Conservation (phyloP, 2,888 invertebrate genomes). For the Caprella mutica region DNA sequence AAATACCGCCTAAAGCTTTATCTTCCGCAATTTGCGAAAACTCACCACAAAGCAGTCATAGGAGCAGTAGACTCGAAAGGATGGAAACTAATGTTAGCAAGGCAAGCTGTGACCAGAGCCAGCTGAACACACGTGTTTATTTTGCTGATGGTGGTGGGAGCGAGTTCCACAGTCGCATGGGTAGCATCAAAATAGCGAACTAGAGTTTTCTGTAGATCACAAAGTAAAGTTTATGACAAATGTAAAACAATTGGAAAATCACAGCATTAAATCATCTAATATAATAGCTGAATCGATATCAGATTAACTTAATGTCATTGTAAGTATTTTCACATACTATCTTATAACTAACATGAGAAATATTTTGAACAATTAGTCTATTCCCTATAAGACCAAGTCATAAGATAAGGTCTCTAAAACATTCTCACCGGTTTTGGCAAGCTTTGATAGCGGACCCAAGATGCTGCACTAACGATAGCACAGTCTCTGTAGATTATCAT, state of each 20-base stretch:
- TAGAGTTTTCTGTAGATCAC: conserved; percentile 69
- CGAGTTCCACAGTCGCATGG: conserved; percentile 79
- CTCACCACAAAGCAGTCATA: conserved; percentile 61
- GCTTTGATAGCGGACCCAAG: conserved; percentile 80
- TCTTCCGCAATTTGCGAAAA: too few relatives aligned
- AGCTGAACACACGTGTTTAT: conserved; percentile 87
- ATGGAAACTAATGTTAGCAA: conserved; percentile 87
- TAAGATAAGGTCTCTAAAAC: too few relatives aligned
- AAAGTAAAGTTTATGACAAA: too few relatives aligned
- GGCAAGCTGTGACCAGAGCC: conserved; percentile 66
- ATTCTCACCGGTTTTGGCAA: conserved; percentile 63
- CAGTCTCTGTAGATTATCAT: conserved; percentile 75
- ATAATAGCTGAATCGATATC: too few relatives aligned
- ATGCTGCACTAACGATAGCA: conserved; percentile 67
- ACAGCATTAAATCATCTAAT: too few relatives aligned
- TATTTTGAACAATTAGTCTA: too few relatives aligned
- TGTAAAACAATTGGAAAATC: too few relatives aligned
- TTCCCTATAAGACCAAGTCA: too few relatives aligned
- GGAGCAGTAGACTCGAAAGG: conserved; percentile 67
- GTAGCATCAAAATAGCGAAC: conserved; percentile 82
- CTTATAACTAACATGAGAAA: too few relatives aligned
- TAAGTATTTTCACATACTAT: too few relatives aligned
- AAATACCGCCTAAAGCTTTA: too few relatives aligned
- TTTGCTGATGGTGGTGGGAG: conserved; percentile 87
- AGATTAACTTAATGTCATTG: too few relatives aligned